Evolutionary conservation across 2,113 vertebrate genomes (phyloP).

Genomic region (Pachyramphus minor): DNA sequence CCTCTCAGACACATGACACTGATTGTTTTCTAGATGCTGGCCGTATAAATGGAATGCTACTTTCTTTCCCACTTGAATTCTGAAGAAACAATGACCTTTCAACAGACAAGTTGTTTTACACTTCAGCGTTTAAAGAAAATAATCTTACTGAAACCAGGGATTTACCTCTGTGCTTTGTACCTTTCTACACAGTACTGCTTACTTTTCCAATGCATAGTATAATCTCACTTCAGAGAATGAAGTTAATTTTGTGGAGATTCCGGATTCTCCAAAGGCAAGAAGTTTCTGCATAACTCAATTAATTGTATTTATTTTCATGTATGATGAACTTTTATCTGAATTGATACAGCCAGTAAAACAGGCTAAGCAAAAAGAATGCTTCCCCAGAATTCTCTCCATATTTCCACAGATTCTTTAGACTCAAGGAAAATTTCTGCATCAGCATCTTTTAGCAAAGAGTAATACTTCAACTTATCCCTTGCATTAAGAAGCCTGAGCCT

Average conservation of each 20-base stretch:
- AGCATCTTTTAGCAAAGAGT: neutral
- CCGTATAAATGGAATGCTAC: neutral
- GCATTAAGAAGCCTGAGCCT: neutral
- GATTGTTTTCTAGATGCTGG: neutral
- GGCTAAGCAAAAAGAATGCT: neutral
- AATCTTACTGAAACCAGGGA: neutral
- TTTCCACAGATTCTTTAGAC: neutral
- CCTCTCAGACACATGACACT: neutral
- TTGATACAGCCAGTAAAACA: neutral
- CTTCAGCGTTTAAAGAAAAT: neutral
- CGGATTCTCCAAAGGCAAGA: neutral
- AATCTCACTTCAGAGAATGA: neutral
- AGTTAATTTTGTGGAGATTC: neutral
- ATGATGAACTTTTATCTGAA: neutral
- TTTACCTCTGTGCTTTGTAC: neutral
- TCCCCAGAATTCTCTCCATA: neutral
- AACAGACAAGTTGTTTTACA: neutral
- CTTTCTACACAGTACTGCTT: fast-evolving
- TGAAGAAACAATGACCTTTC: neutral
- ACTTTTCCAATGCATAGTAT: neutral
- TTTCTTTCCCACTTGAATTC: neutral
- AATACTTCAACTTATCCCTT: neutral
- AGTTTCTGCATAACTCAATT: neutral
- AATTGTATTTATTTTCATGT: neutral
- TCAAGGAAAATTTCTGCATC: neutral